Conservation (phyloP, 2,797 vertebrate genomes). For the Oophaga sylvatica region DNA sequence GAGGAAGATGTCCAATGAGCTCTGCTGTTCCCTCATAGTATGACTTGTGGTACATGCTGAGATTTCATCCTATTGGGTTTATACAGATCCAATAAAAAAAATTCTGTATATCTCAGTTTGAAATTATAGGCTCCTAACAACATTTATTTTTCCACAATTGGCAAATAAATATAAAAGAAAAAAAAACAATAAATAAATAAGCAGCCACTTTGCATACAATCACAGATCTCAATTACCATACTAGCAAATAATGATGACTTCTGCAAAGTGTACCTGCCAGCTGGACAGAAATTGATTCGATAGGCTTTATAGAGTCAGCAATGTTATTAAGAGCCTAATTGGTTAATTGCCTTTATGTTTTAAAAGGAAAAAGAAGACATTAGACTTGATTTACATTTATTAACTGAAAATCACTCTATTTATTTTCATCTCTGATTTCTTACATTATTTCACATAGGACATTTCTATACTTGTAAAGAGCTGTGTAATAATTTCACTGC, state of each 20-base stretch:
- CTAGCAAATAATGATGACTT: slow-evolving; percentile 14
- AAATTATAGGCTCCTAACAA: too few relatives aligned
- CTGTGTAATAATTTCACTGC: slow-evolving; percentile 2
- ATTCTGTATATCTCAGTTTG: too few relatives aligned
- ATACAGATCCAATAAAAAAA: too few relatives aligned
- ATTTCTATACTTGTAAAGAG: neutral
- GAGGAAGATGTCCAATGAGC: too few relatives aligned
- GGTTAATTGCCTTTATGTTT: slow-evolving; percentile 23
- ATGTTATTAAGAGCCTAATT: slow-evolving; percentile 14
- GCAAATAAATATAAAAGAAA: too few relatives aligned
- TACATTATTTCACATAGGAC: slow-evolving; percentile 17
- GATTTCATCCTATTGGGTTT: too few relatives aligned
- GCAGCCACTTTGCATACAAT: too few relatives aligned
- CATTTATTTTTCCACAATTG: too few relatives aligned
- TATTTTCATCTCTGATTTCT: neutral
- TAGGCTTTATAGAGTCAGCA: slow-evolving; percentile 27
- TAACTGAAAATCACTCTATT: slow-evolving; percentile 38
- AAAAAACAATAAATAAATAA: too few relatives aligned
- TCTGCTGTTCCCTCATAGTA: too few relatives aligned
- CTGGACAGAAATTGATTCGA: slow-evolving; percentile 24
- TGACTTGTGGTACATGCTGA: too few relatives aligned
- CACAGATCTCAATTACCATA: too few relatives aligned
- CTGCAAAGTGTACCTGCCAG: slow-evolving; percentile 17
- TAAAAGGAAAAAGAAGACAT: neutral
- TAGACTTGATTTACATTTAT: slow-evolving; percentile 50